Percentiles rank a stretch among this genome's conserved stretches.
These are phyloP conservation scores for Neofelis nebulosa DNA, from an alignment of 2,113 vertebrate species.

Conservation along the genomic window DNA sequence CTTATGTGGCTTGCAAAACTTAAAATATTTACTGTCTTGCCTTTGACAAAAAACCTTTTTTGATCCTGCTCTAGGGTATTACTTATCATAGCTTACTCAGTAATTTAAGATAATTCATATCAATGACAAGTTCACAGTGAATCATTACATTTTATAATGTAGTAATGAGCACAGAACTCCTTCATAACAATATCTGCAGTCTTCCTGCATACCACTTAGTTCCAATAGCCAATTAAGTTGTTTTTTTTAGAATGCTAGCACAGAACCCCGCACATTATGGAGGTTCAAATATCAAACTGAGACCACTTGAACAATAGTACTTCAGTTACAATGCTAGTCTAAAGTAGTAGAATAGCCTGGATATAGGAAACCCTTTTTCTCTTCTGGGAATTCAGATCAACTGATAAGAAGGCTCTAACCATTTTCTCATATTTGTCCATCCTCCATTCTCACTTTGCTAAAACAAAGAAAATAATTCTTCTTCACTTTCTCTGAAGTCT, in stretches of 20 bases:
- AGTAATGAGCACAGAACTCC: background rate
- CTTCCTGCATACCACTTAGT: background rate
- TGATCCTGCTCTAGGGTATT: background rate
- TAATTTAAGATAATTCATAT: background rate
- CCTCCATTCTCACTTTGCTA: background rate
- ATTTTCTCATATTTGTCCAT: background rate
- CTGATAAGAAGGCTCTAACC: background rate
- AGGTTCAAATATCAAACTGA: background rate
- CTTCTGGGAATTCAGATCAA: background rate
- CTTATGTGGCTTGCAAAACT: background rate
- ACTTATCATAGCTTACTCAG: background rate
- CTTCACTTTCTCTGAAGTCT: constrained; percentile 21
- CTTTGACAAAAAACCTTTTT: background rate
- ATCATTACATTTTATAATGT: background rate
- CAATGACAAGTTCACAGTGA: background rate
- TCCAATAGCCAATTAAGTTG: background rate
- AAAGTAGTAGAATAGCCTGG: background rate
- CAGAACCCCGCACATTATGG: background rate
- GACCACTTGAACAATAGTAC: background rate
- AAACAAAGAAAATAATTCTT: background rate
- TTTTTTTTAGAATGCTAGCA: background rate
- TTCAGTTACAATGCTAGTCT: background rate
- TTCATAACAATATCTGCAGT: background rate
- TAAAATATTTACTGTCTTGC: background rate
- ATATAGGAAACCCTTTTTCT: background rate